Conservation (phyloP, 2,888 invertebrate species). For the Boloria selene region DNA sequence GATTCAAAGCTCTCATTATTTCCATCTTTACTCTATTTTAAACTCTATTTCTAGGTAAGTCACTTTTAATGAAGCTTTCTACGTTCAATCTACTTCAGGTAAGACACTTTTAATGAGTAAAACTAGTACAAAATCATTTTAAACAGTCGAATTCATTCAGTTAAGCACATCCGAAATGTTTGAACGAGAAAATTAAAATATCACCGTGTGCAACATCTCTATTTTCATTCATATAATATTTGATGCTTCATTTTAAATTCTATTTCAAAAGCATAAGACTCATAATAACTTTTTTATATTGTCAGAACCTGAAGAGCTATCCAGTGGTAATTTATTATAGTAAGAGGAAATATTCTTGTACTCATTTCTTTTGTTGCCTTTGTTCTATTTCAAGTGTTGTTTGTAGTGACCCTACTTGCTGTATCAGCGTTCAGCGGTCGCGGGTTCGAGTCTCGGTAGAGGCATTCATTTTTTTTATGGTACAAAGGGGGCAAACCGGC, state of each 20-base stretch:
- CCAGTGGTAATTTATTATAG: constrained; percentile 6
- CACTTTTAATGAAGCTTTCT: neutral
- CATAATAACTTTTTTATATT: neutral
- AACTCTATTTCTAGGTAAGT: neutral
- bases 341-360: neutral
- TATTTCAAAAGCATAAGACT: neutral
- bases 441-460: too few relatives aligned
- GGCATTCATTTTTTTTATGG: too few relatives aligned
- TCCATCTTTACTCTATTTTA: too few relatives aligned
- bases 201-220: neutral
- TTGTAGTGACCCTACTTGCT: neutral
- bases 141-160: constrained; percentile 7
- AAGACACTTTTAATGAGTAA: too few relatives aligned
- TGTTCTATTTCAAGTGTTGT: neutral
- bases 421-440: too few relatives aligned
- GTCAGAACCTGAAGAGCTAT: neutral
- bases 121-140: neutral
- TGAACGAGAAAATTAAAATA: constrained; percentile 20
- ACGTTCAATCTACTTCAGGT: too few relatives aligned
- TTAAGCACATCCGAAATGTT: constrained; percentile 15
- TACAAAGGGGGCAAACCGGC: too few relatives aligned
- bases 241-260: neutral
- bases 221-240: neutral
- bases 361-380: constrained; percentile 1
- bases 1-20: too few relatives aligned